Evolutionary conservation across 64 coral and sea anemone genomes (phyloP), one percentile per base, ranked within the genome.

Genomic region (Anthopleura sola): DNA sequence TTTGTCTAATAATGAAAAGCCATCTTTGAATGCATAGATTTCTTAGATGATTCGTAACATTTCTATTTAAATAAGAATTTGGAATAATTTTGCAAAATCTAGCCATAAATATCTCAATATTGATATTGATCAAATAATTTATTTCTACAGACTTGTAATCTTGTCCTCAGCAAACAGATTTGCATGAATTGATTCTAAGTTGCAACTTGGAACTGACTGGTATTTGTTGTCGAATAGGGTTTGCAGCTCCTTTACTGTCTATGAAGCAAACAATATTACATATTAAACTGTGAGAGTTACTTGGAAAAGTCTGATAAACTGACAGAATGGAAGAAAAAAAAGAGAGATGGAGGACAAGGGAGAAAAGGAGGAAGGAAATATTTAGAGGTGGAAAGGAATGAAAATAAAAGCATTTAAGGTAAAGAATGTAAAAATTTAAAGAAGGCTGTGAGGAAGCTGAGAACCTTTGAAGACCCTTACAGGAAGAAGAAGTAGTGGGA

Each of bases 121-220:
- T 62, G 58, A 62, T n/a, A n/a, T 62, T 62, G 21, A 21, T 62
- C 58, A 62, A 62, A 28, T 62, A 62, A 62, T 62, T 62, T 11
- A 62, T 23, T 77, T 77, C 75, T 77, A 77, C 75, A 77, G 37
- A 31, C 80, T 83, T 51, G 80, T 83, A 55, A 54, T 83, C 24
- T 83, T 83, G 51, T 48, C 80, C 15, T 38, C 80, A 83, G 40
- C 23, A 32, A 83, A 83, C 29, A 83, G 48, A 46, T 83, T 83
- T 29, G 80, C 48, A 20, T 83, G 80, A 23, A 55, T 32, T n/a
- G 47, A 51, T 32, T 83, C 80, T 46, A 83, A 55, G 18, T 83
- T 46, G 23, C 36, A 51, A 5, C 16, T 24, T 51, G 44, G 40
- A 21, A 83, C 23, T 31, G 36, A 31, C 40, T 55, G n/a, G 20